Evolutionary conservation across 92 coral and sea anemone species (phyloP), one percentile per base, ranked within the genome.

Genomic region (Virgularia gustaviana): DNA sequence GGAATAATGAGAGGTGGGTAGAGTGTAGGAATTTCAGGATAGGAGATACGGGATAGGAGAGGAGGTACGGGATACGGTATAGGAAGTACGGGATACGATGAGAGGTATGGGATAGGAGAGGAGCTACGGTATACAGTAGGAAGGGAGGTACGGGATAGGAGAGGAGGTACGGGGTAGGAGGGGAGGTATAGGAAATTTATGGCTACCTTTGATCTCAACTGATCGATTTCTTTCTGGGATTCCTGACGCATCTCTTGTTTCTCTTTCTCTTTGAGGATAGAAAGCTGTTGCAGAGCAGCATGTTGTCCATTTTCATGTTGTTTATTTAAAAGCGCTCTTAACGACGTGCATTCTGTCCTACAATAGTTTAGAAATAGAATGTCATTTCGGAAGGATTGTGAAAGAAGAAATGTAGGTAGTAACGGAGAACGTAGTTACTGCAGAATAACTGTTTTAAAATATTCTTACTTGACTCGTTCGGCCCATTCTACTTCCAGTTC

Each of bases 401-500:
- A 34, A 10, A 33, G 16, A 12, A 3, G 44, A 34, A 3, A 63
- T 2, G 10, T 54, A 54, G 61, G 8, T 9, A 54, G n/a, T 20
- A 20, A 63, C 2, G 13, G 23, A 31, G 5, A 11, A 23, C 4
- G 12, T 35, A 31, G 34, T 75, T 55, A 10, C 9, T 10, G 62
- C 62, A 55, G 10, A 55, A 18, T n/a, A 20, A 41, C 22, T 20
- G 27, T 51, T 9, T 6, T 51, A 30, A 20, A 20, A 57, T 20
- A 68, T 32, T 65, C 61, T 78, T 47, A 92, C 98, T 95, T 87
- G 57, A 92, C 83, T 62, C 80, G 84, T 12, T 74, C 80, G 52
- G 86, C 80, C 98, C 98, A 92, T 41, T 89, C 88, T 1, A 67
- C 68, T 30, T 87, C 90, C 49, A 92, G 79, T 16, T 92, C 81